Evolutionary conservation across 2,888 invertebrate genomes (phyloP), one percentile per base, ranked within the genome.

Genomic region (Halocaridina rubra): DNA sequence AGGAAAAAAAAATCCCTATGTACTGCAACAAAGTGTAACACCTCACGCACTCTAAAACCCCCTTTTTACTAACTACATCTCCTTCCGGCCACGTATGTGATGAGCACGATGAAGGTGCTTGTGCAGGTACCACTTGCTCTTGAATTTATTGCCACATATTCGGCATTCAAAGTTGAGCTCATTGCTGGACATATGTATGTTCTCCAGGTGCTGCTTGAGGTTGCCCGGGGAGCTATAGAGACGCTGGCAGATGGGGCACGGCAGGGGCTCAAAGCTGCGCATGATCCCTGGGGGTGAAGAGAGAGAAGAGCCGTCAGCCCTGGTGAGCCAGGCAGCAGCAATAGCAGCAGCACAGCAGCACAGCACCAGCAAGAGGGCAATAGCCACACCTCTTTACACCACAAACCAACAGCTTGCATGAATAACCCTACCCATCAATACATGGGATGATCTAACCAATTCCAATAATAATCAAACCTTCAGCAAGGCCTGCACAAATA

Each of bases 141-240:
- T 93, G 91, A 93, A 94, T 88, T 92, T 92, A 91, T 93, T 93
- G 90, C 92, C 92, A 91, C 93, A 94, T 89, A 93, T 91, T 88
- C 92, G 92, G 91, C 93, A 93, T 89, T 92, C 92, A 89, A 93
- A 93, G 90, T 92, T 93, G 90, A 93, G 93, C 88, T 93, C 93
- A 91, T 93, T 93, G 84, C 84, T 86, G 72, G 88, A 81, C 88
- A 88, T 88, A 91, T 94, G 93, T 90, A 94, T 93, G 89, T 93
- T 92, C 91, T 93, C 93, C 91, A 94, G 93, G 91, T 94, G 93
- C 90, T 94, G 93, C 88, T 93, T 92, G 89, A 93, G 92, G 91
- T 94, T 93, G 89, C 93, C 93, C 90, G 93, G 92, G 91, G 93
- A 93, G 91, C 93, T 93, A 92, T 93, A 93, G 90, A 93, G 92